A percentile compares a stretch with the other conserved stretches of the same genome.
Evolutionary conservation across 2,888 invertebrate genomes (phyloP).

Genomic region (Melieria crassipennis): DNA sequence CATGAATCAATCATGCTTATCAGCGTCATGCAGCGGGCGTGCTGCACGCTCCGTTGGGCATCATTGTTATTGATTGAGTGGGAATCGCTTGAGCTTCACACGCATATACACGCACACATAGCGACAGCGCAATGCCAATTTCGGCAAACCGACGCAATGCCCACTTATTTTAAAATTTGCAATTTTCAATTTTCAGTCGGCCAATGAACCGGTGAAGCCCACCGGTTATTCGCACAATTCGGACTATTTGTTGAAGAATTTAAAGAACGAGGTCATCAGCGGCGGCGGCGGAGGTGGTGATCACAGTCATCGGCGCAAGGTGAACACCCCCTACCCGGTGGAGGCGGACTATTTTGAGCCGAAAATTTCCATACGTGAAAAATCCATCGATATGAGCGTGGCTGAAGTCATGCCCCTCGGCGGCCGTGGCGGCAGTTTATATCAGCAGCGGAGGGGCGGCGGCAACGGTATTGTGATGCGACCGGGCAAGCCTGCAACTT

Average conservation of each 20-base stretch:
- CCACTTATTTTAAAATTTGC: too few relatives aligned
- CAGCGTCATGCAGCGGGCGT: too few relatives aligned
- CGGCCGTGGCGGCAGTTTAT: conserved; percentile 15
- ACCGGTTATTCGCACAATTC: conserved; percentile 44
- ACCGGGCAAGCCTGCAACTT: conserved; percentile 23
- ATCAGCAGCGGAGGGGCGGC: conserved; percentile 32
- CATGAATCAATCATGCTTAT: too few relatives aligned
- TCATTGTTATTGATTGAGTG: too few relatives aligned
- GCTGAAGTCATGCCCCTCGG: conserved; percentile 16
- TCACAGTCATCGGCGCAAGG: conserved; percentile 22
- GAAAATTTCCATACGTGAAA: conserved; percentile 45
- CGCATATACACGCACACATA: too few relatives aligned
- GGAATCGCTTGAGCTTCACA: too few relatives aligned
- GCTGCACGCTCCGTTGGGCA: too few relatives aligned
- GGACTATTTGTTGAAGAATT: conserved; percentile 55
- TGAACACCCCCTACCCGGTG: conserved; percentile 39
- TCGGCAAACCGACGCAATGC: too few relatives aligned
- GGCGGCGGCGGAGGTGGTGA: conserved; percentile 20
- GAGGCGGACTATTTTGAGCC: conserved; percentile 46
- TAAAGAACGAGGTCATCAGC: conserved; percentile 59
- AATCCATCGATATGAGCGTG: conserved; percentile 11
- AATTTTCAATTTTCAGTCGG: conserved; percentile 47
- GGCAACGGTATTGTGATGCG: conserved; percentile 18
- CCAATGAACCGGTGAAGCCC: conserved; percentile 60
- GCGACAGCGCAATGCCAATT: too few relatives aligned